Evolutionary conservation across 92 coral and sea anemone genomes (phyloP), one percentile per base, ranked within the genome.

Genomic region (Galaxea fascicularis): DNA sequence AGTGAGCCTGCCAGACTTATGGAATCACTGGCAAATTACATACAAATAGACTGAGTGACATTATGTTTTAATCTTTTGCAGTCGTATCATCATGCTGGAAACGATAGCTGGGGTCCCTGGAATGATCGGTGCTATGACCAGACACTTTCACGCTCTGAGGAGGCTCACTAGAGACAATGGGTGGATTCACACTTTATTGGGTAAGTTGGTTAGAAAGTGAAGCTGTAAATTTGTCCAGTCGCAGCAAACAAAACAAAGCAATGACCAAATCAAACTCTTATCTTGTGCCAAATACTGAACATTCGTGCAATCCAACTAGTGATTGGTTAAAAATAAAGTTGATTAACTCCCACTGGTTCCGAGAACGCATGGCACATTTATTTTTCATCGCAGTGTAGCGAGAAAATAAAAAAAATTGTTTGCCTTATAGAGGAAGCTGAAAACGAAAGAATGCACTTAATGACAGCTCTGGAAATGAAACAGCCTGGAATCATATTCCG

Each of bases 31-130:
- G n/a, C n/a, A n/a, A n/a, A n/a, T n/a, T n/a, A n/a, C n/a, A n/a
- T n/a, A n/a, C n/a, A 35, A 35, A 35, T 2, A 35, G 41, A 35
- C 3, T 2, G 41, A 35, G 41, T 2, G 22, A 41, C 10, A 21
- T 3, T 52, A 20, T 31, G 74, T 9, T 69, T 69, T 35, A 49
- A 10, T 49, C 9, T 30, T 41, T 31, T 65, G 18, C 86, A 97
- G 99, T 79, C 99, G 99, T 41, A 94, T 97, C 77, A 97, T 97
- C 56, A 89, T 97, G 95, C 79, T 97, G 80, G 99, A 97, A 67
- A 97, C 99, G 44, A 86, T 97, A 49, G 99, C 99, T 47, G 99
- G 99, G 52, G 99, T 97, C 30, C 99, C 99, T 58, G 99, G 99
- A 11, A 97, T 97, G 99, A 95, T 97, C 5, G 99, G 94, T 41